Conservation (phyloP, 2,797 vertebrate genomes). For the Hyperoplus immaculatus region DNA sequence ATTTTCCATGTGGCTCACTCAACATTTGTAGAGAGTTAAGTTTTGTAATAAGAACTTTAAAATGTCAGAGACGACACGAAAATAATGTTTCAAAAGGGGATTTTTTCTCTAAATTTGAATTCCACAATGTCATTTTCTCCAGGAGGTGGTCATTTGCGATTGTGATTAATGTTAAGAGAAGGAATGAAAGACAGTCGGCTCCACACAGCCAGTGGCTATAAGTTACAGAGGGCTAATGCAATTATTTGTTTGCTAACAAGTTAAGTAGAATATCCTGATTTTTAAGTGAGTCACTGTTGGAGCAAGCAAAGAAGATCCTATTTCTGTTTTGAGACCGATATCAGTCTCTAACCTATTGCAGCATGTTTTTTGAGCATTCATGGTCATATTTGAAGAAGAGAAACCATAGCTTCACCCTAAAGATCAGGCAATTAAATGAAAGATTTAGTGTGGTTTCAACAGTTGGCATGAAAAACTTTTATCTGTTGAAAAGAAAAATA, state of each 20-base stretch:
- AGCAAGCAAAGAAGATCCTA: slow-evolving; percentile 5
- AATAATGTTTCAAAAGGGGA: slow-evolving; percentile 10
- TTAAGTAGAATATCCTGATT: slow-evolving; percentile 10
- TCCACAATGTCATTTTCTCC: background rate
- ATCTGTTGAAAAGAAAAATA: background rate
- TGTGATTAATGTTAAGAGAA: slow-evolving; percentile 16
- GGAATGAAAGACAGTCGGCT: background rate
- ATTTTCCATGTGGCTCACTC: background rate
- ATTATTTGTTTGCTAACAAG: background rate
- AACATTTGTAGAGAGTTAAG: background rate
- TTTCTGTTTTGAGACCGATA: slow-evolving; percentile 5
- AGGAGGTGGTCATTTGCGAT: background rate
- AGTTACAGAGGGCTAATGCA: background rate
- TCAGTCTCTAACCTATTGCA: background rate
- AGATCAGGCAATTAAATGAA: background rate
- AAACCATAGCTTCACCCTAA: background rate
- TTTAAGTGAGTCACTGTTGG: background rate
- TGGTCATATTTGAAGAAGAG: background rate
- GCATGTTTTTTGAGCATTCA: background rate
- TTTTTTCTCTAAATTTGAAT: background rate
- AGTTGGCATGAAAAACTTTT: background rate
- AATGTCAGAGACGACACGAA: background rate
- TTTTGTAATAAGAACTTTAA: background rate
- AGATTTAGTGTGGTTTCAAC: background rate
- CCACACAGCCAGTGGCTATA: background rate